Evolutionary conservation across 2,113 vertebrate genomes (phyloP), one percentile per base, ranked within the genome.

Genomic region (Cryptomyrus ogoouensis): DNA sequence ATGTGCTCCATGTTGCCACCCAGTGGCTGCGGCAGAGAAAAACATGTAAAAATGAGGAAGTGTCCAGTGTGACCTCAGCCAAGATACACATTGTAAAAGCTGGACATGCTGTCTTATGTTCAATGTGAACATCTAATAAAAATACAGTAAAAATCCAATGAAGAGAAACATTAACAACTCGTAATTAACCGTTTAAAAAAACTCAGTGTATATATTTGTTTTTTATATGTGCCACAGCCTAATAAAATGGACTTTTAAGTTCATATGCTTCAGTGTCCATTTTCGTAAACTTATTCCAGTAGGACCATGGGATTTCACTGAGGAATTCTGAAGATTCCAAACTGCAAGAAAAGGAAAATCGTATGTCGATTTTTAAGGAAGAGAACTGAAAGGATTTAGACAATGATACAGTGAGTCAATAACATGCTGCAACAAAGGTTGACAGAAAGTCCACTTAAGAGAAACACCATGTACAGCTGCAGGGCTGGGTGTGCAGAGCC

Each of bases 381-480:
- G 56, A 62, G 7, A 62, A 62, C 7, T 24, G 24, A 62, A 24
- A 62, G 56, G 24, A 62, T 62, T 62, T 3, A 62, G 56, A 62
- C 21, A 62, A 62, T 3, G 7, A 62, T 3, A 62, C 56, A 62
- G 2, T n/a, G 24, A 62, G 24, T 62, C 56, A 62, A n/a, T 39
- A 13, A 31, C 27, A 13, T 87, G 50, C n/a, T 10, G 27, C 10
- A 19, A 87, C 27, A 87, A 56, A 56, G n/a, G 90, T 47, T 85
- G 13, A 74, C 66, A 56, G 21, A 35, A 84, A 39, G 66, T 90
- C 66, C 52, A 31, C 58, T 12, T 90, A 58, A 90, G 83, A 88
- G 87, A 39, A 88, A 58, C 44, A 52, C 21, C 6, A 39, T 90
- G 89, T 88, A 84, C 2, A 9, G 8, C 53, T 31, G 52, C 42